Conservation (phyloP, 2,113 vertebrate genomes). For the Nesoenas mayeri region DNA sequence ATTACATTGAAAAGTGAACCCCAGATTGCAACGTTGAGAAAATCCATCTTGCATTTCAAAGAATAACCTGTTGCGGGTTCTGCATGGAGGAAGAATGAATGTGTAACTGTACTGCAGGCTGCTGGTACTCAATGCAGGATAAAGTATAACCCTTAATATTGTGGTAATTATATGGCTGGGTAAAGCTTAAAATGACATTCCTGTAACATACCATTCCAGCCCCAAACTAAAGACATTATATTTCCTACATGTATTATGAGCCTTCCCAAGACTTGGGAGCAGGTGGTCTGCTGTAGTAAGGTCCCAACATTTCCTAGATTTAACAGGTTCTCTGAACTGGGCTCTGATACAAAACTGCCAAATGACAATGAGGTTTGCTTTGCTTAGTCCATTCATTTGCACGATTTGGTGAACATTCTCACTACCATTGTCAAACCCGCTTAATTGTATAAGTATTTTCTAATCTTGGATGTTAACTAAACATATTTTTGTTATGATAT, state of each 20-base stretch:
- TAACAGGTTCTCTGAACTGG: not conserved
- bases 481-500: not conserved
- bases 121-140: too few species aligned
- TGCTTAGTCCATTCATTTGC: not conserved
- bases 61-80: not conserved
- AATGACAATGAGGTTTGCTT: not conserved
- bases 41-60: not conserved
- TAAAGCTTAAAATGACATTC: not conserved
- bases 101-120: not conserved
- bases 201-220: not conserved
- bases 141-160: not conserved
- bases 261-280: not conserved
- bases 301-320: not conserved
- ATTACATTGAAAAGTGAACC: not conserved
- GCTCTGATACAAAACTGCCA: not conserved
- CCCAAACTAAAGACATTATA: not conserved
- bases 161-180: not conserved
- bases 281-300: not conserved
- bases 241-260: not conserved
- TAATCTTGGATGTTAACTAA: not conserved
- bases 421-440: not conserved
- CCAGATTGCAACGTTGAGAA: not conserved
- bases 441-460: not conserved
- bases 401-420: not conserved
- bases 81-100: not conserved